Evolutionary conservation across 1,140 invertebrate species (phyloP).

Genomic region (Dendrolimus punctatus): DNA sequence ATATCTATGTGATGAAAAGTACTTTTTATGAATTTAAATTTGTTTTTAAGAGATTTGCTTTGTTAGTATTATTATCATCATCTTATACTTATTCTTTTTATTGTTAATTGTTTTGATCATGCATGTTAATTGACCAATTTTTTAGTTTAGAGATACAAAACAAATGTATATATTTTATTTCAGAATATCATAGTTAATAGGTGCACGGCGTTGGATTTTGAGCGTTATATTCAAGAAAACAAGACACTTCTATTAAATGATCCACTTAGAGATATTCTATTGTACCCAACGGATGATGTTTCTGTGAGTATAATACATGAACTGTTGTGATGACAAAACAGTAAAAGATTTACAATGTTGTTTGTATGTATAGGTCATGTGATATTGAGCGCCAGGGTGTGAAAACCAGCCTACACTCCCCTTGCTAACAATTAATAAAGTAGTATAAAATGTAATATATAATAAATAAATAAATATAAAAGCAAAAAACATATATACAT

Average conservation of each 20-base stretch:
- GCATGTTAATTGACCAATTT: not conserved
- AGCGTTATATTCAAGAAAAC: constrained; percentile 90
- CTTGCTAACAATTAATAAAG: too few relatives aligned
- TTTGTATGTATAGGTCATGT: not conserved
- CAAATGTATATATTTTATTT: constrained; percentile 18
- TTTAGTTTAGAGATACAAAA: not conserved
- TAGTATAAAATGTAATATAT: too few relatives aligned
- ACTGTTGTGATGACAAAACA: not conserved
- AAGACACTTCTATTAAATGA: constrained; percentile 94
- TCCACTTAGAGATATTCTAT: constrained; percentile 88
- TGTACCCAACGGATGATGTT: constrained; percentile 94
- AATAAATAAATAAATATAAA: too few relatives aligned
- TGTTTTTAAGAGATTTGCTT: too few relatives aligned
- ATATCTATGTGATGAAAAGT: too few relatives aligned
- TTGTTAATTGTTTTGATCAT: too few relatives aligned
- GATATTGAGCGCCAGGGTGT: too few relatives aligned
- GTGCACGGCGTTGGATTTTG: constrained; percentile 85
- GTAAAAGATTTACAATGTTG: not conserved
- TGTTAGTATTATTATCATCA: too few relatives aligned
- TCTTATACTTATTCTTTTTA: too few relatives aligned
- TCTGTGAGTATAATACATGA: constrained; percentile 77
- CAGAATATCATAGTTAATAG: constrained; percentile 57
- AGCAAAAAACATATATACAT: too few relatives aligned
- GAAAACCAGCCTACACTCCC: too few relatives aligned
- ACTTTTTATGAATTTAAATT: too few relatives aligned